Conservation (phyloP, 2,888 invertebrate species). For the Polydrusus tereticollis region DNA sequence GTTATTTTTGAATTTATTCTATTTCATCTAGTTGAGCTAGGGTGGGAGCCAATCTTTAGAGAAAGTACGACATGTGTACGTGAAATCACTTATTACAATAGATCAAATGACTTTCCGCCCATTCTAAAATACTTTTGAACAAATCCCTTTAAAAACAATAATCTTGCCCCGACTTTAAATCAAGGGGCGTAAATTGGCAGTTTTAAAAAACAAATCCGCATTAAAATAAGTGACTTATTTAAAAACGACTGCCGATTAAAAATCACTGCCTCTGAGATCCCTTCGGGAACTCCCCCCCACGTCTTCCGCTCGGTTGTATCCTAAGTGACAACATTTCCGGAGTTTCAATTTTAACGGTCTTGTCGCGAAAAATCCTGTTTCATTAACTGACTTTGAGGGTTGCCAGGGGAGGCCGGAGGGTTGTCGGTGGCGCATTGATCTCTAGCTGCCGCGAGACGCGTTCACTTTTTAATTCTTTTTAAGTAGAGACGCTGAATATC, state of each 20-base stretch:
- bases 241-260: constrained; percentile 46
- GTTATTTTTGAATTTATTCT: no score
- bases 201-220: constrained; percentile 53
- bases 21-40: no score
- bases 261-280: constrained; percentile 31
- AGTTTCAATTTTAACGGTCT: constrained; percentile 63
- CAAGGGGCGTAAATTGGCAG: constrained; percentile 39
- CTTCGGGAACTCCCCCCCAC: constrained; percentile 34
- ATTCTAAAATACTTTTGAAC: no score
- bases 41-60: no score
- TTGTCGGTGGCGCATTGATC: constrained; percentile 48
- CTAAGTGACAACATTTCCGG: constrained; percentile 63
- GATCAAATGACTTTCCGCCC: no score
- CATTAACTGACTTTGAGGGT: constrained; percentile 67
- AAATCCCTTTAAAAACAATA: neutral
- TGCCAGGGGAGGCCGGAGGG: constrained; percentile 55
- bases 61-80: no score
- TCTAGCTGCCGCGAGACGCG: constrained; percentile 38
- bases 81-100: no score
- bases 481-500: constrained; percentile 25
- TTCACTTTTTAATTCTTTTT: constrained; percentile 40
- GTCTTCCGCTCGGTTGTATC: constrained; percentile 52
- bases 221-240: constrained; percentile 55
- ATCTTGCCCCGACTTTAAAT: neutral
- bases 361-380: constrained; percentile 68